phyloP scores from a whole-genome alignment of 2,888 invertebrate species.

The Lithodes maja region DNA sequence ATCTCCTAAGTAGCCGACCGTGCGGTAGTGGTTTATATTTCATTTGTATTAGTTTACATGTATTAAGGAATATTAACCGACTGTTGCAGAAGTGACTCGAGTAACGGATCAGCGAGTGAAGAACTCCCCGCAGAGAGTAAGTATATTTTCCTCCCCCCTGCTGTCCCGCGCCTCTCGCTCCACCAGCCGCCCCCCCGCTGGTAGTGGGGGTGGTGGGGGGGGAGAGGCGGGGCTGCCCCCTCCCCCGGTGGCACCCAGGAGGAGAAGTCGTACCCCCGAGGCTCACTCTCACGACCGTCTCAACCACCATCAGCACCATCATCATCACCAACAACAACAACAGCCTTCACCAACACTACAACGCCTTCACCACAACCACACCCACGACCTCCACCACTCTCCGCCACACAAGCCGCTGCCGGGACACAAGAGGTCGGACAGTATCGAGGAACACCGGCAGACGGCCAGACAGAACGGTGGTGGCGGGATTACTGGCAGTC shows the following conservation, averaged over 20 bases:
- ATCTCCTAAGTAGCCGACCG: too few relatives aligned
- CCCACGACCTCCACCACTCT: conserved; percentile 9
- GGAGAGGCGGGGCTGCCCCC: conserved; percentile 43
- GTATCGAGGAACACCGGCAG: conserved; percentile 19
- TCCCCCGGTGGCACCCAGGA: conserved; percentile 65
- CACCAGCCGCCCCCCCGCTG: conserved; percentile 63
- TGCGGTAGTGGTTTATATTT: too few relatives aligned
- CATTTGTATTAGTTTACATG: too few relatives aligned
- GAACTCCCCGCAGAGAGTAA: conserved; percentile 65
- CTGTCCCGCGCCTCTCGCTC: conserved; percentile 61
- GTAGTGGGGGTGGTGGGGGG: conserved; percentile 50
- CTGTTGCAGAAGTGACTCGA: conserved; percentile 54
- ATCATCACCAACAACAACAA: conserved; percentile 45
- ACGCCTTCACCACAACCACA: conserved; percentile 37
- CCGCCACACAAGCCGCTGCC: conserved; percentile 30
- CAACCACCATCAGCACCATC: conserved; percentile 41
- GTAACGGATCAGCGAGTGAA: conserved; percentile 47
- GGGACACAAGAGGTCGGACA: conserved; percentile 1
- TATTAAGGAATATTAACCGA: not conserved
- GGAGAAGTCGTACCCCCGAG: conserved; percentile 67
- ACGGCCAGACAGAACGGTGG: conserved; percentile 13
- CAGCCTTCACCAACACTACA: conserved; percentile 25
- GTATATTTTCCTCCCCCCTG: conserved; percentile 66
- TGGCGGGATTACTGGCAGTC: conserved; percentile 46
- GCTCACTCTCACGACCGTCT: conserved; percentile 60